Percentiles rank a stretch among this genome's conserved stretches.
phyloP scores from a whole-genome alignment of 2,797 vertebrate genomes.

The Dromococcyx pavoninus region DNA sequence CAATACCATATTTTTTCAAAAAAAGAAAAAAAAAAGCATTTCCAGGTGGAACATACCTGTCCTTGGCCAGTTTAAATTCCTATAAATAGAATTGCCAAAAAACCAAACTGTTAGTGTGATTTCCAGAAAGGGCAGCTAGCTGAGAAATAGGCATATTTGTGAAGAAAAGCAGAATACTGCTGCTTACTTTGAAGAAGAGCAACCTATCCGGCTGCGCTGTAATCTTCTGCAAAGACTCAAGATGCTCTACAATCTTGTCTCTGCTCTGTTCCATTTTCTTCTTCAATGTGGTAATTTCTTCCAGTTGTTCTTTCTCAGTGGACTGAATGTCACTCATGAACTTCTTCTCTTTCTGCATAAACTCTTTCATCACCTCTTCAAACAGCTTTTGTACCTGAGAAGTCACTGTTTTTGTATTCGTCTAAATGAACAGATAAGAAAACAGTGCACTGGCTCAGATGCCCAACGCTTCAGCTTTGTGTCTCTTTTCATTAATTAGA shows the following conservation, averaged over 20 bases:
- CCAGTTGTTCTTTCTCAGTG: background rate
- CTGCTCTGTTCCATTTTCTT: background rate
- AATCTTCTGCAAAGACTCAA: constrained; percentile 7
- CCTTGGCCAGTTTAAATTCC: background rate
- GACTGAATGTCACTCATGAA: background rate
- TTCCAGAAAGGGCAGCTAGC: background rate
- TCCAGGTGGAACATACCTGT: constrained; percentile 20
- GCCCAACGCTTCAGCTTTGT: background rate
- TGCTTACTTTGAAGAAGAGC: constrained; percentile 40
- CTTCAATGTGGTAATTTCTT: background rate
- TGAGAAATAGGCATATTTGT: background rate
- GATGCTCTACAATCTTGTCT: background rate
- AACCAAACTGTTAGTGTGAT: background rate
- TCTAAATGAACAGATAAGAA: constrained; percentile 17
- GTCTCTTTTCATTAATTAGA: background rate
- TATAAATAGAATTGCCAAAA: background rate
- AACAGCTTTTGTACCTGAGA: constrained; percentile 9
- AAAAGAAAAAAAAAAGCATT: background rate
- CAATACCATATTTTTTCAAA: background rate
- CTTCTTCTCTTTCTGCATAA: background rate
- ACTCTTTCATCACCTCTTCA: background rate
- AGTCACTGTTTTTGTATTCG: background rate
- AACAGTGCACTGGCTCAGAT: background rate
- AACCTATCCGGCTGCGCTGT: background rate
- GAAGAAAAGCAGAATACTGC: background rate